Conservation (phyloP, 2,797 vertebrate species). For the Coregonus sp. region DNA sequence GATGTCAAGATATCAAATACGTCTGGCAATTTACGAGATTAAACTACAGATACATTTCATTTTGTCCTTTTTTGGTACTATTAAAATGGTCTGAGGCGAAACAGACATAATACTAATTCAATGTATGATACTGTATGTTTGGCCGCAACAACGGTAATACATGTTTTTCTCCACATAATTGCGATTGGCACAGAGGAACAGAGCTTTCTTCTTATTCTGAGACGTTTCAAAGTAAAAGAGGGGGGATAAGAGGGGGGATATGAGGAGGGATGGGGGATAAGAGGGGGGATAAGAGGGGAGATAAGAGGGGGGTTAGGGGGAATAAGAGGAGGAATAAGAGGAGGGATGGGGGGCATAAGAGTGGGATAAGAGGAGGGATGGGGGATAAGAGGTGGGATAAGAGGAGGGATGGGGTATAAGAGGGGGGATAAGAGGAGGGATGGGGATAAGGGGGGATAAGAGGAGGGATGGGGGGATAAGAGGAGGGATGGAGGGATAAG, state of each 20-base stretch:
- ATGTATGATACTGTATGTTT: conserved; percentile 70
- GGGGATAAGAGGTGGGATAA: too few relatives aligned
- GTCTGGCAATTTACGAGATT: conserved; percentile 66
- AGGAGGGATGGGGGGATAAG: too few relatives aligned
- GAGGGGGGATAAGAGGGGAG: too few relatives aligned
- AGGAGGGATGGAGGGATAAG: too few relatives aligned
- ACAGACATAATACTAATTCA: conserved; percentile 63
- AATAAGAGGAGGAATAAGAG: too few relatives aligned
- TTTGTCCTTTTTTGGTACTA: conserved; percentile 78
- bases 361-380: too few relatives aligned
- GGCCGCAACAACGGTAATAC: conserved; percentile 49
- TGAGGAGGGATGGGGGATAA: too few relatives aligned
- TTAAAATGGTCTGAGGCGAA: conserved; percentile 52
- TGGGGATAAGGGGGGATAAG: too few relatives aligned
- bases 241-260: conserved; percentile 25
- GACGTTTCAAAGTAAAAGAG: conserved; percentile 44
- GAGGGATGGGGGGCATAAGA: too few relatives aligned
- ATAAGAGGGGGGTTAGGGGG: too few relatives aligned
- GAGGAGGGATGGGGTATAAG: too few relatives aligned
- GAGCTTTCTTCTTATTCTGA: conserved; percentile 50
- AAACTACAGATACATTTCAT: conserved; percentile 58
- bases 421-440: too few relatives aligned
- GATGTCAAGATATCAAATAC: conserved; percentile 58
- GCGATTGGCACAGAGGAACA: conserved; percentile 61
- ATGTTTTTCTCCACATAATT: conserved; percentile 64